Base-by-base conservation (phyloP, 2,797 vertebrate genomes). In the Limosa lapponica region DNA sequence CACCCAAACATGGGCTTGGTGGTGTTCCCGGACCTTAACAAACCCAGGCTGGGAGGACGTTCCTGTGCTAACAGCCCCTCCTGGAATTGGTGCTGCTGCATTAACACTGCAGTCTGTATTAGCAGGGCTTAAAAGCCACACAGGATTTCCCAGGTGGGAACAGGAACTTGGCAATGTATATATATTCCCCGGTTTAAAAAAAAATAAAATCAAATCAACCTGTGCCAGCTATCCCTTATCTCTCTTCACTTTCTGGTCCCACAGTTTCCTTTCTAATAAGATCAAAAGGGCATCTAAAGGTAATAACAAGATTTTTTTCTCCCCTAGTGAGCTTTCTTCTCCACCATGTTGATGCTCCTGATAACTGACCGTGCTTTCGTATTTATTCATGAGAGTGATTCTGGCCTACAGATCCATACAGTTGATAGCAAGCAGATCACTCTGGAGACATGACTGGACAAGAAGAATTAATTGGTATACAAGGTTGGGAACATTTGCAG, bases 331-430 rank as follows among this genome's bases (percentile, higher is more conserved):
- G 58, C 34, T 92, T 88, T 89, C 70, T 78, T 75, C 65, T 80
- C 30, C 28, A 71, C 48, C 49, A 39, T 48, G 66, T 34, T 81
- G 55, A 69, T 87, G 41, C 22, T 83, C 16, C 46, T 81, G 91
- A 82, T 93, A 95, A 91, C 61, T 62, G 75, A 91, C 84, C 20
- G 6, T 72, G 13, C 39, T 28, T 79, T 85, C 0, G 19, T 91
- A 83, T 86, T 95, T 83, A 95, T 95, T 95, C 46, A 89, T 96
- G 91, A 86, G 66, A 88, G 49, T 27, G 46, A 34, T 81, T 86
- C 62, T 91, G 59, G 22, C 41, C 71, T 74, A 41, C 57, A 91
- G 85, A 96, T 96, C 69, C 72, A 75, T 83, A 48, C 5, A n/a
- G 61, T 4, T 90, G 87, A 94, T 86, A 91, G 82, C 13, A 37